Base-by-base conservation (phyloP, 2,888 invertebrate species). In the Gastrophysa polygoni region DNA sequence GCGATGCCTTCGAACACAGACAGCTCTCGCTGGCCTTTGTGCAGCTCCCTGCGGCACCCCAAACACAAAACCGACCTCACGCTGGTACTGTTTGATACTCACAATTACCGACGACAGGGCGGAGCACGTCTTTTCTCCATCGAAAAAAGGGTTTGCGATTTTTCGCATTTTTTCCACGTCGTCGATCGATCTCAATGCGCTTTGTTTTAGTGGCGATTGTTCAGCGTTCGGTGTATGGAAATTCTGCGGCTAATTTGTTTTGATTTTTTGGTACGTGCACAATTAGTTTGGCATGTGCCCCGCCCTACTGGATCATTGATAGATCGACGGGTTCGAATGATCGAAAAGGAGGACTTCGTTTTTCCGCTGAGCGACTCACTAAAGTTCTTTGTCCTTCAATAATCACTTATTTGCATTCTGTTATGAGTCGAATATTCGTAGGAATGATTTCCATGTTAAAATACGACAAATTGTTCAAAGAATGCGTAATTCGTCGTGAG, bases 251-350 rank as follows among this genome's bases (percentile, higher is more conserved):
- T 68, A 72, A 70, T 67, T 72, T 69, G 68, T 70, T 72, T 60
- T 69, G 71, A 69, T 70, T 67, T 67, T 49, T 57, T 48, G 59
- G 65, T 61, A 57, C 52, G 54, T 43, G 38, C 57, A 70, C 67
- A 68, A 72, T 69, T 60, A 66, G 57, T 32, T 29, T 69, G 69
- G 66, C 71, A 68, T 72, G 70, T 68, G 70, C 70, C 65, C 68
- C 70, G 67, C 70, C 69, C 63, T 57, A 68, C 57, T 55, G 51
- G 58, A 68, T 71, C 68, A 70, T 68, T 68, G 60, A 65, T 67
- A 64, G 64, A 64, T 70, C 68, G 54, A n/a, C 61, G 66, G 46
- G 43, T 61, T 29, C 56, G 68, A 71, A 71, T 71, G 43, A 8
- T 16, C 18, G 18, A 29, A 6, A 18, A 51, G 24, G 4, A 18